Conservation (phyloP, 2,797 vertebrate genomes). For the Arnoldichthys spilopterus region DNA sequence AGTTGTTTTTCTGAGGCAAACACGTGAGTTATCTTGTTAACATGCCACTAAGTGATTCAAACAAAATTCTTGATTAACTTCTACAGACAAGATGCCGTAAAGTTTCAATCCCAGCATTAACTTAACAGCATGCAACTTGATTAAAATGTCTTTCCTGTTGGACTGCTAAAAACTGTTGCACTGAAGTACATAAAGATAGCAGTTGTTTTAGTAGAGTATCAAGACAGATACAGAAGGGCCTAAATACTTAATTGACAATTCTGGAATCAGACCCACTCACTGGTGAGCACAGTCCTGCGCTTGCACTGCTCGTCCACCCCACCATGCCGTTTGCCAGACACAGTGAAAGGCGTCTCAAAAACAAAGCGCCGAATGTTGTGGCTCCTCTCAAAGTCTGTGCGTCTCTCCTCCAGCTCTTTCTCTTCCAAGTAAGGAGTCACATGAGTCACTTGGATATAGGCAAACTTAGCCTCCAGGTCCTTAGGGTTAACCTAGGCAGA, state of each 20-base stretch:
- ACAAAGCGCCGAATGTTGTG: constrained; percentile 97
- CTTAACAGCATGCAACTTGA: too few species aligned
- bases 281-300: constrained; percentile 90
- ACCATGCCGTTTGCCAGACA: constrained; percentile 91
- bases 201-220: too few species aligned
- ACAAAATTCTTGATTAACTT: not conserved
- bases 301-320: constrained; percentile 97
- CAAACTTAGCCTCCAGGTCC: constrained; percentile 95
- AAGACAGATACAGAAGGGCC: not conserved
- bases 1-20: too few species aligned
- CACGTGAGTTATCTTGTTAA: not conserved
- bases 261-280: constrained; percentile 70
- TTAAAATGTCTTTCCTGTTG: too few species aligned
- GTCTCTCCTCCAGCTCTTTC: constrained; percentile 93
- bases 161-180: too few species aligned
- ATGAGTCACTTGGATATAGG: constrained; percentile 98
- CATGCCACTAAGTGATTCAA: not conserved
- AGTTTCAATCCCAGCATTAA: not conserved
- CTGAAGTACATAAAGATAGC: too few species aligned
- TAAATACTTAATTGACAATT: not conserved
- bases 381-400: constrained; percentile 94
- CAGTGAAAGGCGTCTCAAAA: constrained; percentile 96
- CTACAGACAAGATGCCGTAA: not conserved
- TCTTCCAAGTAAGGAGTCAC: constrained; percentile 93
- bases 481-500: constrained; percentile 90